These are phyloP conservation scores for Potamilus streckersoni DNA, from an alignment of 1,140 invertebrate genomes.

Conservation along the genomic window DNA sequence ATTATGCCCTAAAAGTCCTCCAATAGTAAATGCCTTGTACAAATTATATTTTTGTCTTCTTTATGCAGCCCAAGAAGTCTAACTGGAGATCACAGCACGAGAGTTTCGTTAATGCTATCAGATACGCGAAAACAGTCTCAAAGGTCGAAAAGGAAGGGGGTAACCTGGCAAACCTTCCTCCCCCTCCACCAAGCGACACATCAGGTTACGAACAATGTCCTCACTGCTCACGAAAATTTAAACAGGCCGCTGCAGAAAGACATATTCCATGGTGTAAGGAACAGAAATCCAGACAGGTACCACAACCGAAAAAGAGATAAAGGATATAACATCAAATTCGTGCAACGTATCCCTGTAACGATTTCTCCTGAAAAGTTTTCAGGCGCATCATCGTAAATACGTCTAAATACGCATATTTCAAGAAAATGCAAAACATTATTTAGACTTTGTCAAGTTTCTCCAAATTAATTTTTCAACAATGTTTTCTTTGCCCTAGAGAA, in stretches of 20 bases:
- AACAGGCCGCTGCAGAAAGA: constrained; percentile 84
- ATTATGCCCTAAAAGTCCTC: background rate
- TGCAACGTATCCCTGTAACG: too few relatives aligned
- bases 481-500: too few relatives aligned
- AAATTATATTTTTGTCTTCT: constrained; percentile 18
- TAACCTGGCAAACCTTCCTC: constrained; percentile 87
- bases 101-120: constrained; percentile 89
- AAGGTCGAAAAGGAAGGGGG: constrained; percentile 86
- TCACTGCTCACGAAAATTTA: constrained; percentile 90
- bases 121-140: constrained; percentile 88
- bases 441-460: too few relatives aligned
- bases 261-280: constrained; percentile 94
- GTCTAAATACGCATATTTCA: too few relatives aligned
- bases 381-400: too few relatives aligned
- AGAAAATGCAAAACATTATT: too few relatives aligned
- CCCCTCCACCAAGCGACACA: constrained; percentile 82
- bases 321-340: too few relatives aligned
- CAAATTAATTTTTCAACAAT: too few relatives aligned
- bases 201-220: constrained; percentile 91
- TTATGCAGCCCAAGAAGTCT: constrained; percentile 70
- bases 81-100: constrained; percentile 94
- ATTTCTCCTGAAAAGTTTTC: too few relatives aligned
- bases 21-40: background rate
- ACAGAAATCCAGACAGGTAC: constrained; percentile 76
- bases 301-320: constrained; percentile 39